Evolutionary conservation across 1,140 invertebrate species (phyloP).

Genomic region (Tribolium madens): DNA sequence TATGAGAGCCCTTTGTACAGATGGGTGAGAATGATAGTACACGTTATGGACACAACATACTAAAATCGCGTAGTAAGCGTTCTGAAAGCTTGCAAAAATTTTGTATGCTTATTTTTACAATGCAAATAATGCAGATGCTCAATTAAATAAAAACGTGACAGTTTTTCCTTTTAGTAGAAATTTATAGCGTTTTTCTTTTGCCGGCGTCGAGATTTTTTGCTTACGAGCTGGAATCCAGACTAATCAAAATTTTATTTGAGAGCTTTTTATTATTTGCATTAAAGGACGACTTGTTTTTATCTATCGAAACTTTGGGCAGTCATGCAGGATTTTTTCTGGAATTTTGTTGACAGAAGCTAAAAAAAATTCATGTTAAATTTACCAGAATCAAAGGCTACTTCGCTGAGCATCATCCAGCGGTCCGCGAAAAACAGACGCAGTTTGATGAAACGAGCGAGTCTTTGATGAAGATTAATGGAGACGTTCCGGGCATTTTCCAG

Average conservation of each 20-base stretch:
- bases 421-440: slow-evolving; percentile 81
- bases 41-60: slow-evolving; percentile 45
- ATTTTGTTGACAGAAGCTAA: neutral
- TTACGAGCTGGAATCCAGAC: too few species aligned
- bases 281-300: too few species aligned
- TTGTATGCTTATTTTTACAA: neutral
- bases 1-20: slow-evolving; percentile 43
- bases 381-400: slow-evolving; percentile 79
- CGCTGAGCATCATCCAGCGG: slow-evolving; percentile 84
- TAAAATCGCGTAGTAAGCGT: slow-evolving; percentile 3
- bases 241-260: neutral
- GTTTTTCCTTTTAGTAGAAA: neutral
- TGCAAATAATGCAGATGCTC: neutral
- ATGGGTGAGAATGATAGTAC: slow-evolving; percentile 49
- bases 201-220: too few species aligned
- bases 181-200: neutral
- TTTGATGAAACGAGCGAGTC: slow-evolving; percentile 75
- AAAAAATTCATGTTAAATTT: slow-evolving; percentile 51
- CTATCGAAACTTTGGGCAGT: neutral
- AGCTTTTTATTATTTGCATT: too few species aligned
- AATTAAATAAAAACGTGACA: neutral
- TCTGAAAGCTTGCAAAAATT: slow-evolving; percentile 26
- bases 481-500: slow-evolving; percentile 82
- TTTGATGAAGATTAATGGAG: slow-evolving; percentile 75
- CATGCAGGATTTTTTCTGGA: neutral